Conservation (phyloP, 2,888 invertebrate genomes). For the Melieria picta region DNA sequence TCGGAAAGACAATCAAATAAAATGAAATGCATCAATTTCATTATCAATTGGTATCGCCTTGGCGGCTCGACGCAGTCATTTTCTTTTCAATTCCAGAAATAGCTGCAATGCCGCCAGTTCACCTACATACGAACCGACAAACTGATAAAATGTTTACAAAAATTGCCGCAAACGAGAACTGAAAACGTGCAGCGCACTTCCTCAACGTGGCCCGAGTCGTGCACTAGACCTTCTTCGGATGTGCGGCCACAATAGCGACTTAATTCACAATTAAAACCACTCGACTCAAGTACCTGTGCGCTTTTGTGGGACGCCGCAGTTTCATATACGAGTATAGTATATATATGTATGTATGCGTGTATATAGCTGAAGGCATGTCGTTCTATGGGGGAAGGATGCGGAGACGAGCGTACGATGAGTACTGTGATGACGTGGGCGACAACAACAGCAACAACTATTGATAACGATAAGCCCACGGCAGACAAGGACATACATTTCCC, state of each 20-base stretch:
- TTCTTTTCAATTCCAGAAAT: conserved; percentile 14
- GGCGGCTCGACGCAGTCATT: neutral
- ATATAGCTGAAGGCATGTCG: no score
- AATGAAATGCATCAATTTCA: neutral
- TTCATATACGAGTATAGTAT: neutral
- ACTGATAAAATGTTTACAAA: neutral
- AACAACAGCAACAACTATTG: neutral
- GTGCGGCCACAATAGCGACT: conserved; percentile 60
- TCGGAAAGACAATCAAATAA: conserved; percentile 12
- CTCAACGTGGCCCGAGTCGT: conserved; percentile 23
- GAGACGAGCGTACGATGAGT: no score
- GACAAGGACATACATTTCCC: conserved; percentile 48
- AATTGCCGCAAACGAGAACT: neutral
- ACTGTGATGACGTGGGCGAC: no score
- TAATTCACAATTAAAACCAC: conserved; percentile 65
- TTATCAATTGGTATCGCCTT: conserved; percentile 27
- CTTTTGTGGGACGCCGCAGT: conserved; percentile 15
- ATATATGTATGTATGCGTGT: no score
- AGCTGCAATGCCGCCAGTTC: conserved; percentile 5
- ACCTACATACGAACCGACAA: conserved; percentile 12
- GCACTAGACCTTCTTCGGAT: conserved; percentile 38
- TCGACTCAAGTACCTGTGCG: conserved; percentile 46
- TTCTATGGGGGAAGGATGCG: no score
- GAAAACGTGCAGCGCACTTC: conserved; percentile 3
- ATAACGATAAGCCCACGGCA: conserved; percentile 36